phyloP scores from a whole-genome alignment of 2,113 vertebrate genomes.

The Ancistrus triradiatus region DNA sequence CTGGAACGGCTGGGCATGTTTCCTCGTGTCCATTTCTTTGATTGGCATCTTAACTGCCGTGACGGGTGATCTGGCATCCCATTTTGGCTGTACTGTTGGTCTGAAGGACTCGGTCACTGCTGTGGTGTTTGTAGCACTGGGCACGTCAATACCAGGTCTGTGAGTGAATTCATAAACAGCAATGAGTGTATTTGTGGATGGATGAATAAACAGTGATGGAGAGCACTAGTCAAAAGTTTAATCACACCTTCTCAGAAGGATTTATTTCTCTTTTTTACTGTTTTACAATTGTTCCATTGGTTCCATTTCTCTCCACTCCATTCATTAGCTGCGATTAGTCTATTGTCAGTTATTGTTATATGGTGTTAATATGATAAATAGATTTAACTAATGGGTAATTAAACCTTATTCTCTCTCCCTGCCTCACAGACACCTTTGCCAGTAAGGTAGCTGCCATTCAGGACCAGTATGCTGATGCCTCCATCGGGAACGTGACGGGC shows the following conservation, averaged over 20 bases:
- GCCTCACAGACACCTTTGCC: constrained; percentile 71
- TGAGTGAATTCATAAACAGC: constrained; percentile 3
- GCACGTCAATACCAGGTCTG: constrained; percentile 76
- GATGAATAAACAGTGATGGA: not conserved
- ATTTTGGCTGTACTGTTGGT: constrained; percentile 78
- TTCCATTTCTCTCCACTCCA: too few species aligned
- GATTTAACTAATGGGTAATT: not conserved
- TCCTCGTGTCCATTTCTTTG: constrained; percentile 74
- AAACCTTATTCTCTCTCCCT: constrained; percentile 1
- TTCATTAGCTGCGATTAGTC: too few species aligned
- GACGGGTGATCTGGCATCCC: constrained; percentile 76
- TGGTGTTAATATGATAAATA: not conserved
- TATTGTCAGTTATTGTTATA: not conserved
- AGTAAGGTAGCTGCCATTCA: constrained; percentile 80
- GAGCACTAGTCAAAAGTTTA: not conserved
- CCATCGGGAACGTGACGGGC: constrained; percentile 78
- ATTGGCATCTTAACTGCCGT: constrained; percentile 75
- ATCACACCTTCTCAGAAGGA: too few species aligned
- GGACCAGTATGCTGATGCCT: constrained; percentile 79
- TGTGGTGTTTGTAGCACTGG: constrained; percentile 78
- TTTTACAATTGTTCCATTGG: too few species aligned
- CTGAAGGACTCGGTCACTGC: constrained; percentile 79
- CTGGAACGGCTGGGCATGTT: constrained; percentile 83
- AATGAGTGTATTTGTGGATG: not conserved
- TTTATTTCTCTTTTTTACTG: not conserved